Percentiles rank a stretch among this genome's conserved stretches.
Evolutionary conservation across 2,888 invertebrate genomes (phyloP).

Genomic region (Hirtodrosophila duncani): DNA sequence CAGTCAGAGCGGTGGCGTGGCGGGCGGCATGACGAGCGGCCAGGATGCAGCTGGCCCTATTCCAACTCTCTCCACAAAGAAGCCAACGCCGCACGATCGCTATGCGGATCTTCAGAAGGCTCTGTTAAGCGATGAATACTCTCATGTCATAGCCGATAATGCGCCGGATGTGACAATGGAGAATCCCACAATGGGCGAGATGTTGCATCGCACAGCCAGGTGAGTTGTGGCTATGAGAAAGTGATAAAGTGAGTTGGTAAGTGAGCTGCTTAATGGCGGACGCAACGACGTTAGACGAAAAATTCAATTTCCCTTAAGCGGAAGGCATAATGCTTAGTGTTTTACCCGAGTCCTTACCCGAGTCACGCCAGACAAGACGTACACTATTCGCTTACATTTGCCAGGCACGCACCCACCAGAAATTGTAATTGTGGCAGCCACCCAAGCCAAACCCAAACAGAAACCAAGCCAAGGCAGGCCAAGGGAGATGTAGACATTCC

Average conservation of each 20-base stretch:
- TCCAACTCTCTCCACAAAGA: slow-evolving; percentile 64
- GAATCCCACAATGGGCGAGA: slow-evolving; percentile 85
- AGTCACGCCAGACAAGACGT: slow-evolving; percentile 1
- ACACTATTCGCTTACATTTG: slow-evolving; percentile 31
- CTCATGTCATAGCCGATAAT: slow-evolving; percentile 78
- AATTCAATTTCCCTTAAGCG: slow-evolving; percentile 69
- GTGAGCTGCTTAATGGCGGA: slow-evolving; percentile 22
- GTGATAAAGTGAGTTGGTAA: slow-evolving; percentile 19
- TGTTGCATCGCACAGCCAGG: slow-evolving; percentile 80
- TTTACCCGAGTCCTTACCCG: slow-evolving; percentile 27
- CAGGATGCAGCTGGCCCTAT: slow-evolving; percentile 58
- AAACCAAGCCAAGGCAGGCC: background rate
- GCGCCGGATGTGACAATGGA: slow-evolving; percentile 81
- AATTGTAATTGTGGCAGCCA: slow-evolving; percentile 20
- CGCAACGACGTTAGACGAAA: slow-evolving; percentile 38
- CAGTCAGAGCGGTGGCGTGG: slow-evolving; percentile 63
- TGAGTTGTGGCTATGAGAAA: slow-evolving; percentile 63
- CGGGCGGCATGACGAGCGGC: slow-evolving; percentile 48
- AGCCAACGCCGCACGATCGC: slow-evolving; percentile 74
- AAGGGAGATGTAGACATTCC: background rate
- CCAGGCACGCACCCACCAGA: slow-evolving; percentile 26
- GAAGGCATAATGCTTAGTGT: slow-evolving; percentile 62
- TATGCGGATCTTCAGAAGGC: slow-evolving; percentile 73
- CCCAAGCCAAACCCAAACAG: slow-evolving; percentile 6
- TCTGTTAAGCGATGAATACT: slow-evolving; percentile 57